Base-by-base conservation (phyloP, 2,888 invertebrate genomes). In the Meghimatium bilineatum region DNA sequence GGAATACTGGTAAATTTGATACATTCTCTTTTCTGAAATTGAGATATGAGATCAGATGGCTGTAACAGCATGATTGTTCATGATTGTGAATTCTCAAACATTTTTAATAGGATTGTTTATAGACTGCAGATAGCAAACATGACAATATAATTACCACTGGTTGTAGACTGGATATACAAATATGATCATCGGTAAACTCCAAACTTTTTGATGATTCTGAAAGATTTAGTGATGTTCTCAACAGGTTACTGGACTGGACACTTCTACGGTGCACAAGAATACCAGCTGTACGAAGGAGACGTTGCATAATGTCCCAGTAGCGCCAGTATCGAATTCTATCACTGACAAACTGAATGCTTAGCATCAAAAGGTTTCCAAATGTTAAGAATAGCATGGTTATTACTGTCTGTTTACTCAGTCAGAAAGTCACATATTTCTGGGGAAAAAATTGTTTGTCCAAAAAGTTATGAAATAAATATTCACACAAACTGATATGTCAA, bases 241-340 rank as follows among this genome's bases (percentile, higher is more conserved):
- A 44, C 29, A 74, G 52, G 52, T 67, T 75, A 49, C 78, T 77
- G n/a, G 63, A 60, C 6, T 78, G 67, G 29, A 77, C 38, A 0
- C 12, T 29, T 60, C 63, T 79, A 36, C 78, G 83, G 71, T 88
- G 86, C 34, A 87, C 86, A 56, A 87, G 36, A 8, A 88, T 71
- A 72, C 86, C 85, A 56, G 85, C 85, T 56, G 69, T 77, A 56
- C 80, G 82, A 20, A 88, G 69, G 14, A 88, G 87, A 52, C 88
- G 82, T 67, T 85, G 81, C 71, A 90, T 84, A 34, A 75, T 77
- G 23, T 81, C 80, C 2, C 85, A 72, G 71, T 88, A 88, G 29
- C 67, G 74, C 38, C n/a, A 29, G 34, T 49, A 72, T 17, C 82
- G 67, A 29, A 82, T 56, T 1, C 34, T 69, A 32, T 77, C 77